These are phyloP conservation scores for Eriosoma lanigerum DNA, from an alignment of 1,140 invertebrate genomes.

Conservation along the genomic window DNA sequence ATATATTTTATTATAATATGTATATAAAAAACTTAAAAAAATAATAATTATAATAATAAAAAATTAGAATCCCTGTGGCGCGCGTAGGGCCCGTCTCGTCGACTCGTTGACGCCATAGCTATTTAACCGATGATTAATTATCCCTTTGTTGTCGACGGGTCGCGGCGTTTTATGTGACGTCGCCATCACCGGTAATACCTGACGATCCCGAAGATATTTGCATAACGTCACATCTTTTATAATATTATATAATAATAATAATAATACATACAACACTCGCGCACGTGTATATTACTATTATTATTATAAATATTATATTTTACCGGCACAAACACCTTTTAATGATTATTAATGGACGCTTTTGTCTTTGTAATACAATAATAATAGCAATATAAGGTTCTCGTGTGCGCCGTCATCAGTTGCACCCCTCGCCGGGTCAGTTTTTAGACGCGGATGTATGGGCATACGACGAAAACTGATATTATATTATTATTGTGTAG, in stretches of 20 bases:
- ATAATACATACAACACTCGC: not conserved
- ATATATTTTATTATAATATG: not conserved
- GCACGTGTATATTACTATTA: slow-evolving; percentile 8
- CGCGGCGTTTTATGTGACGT: not conserved
- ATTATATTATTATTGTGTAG: not conserved
- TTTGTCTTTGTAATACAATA: slow-evolving; percentile 19
- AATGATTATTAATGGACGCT: slow-evolving; percentile 51
- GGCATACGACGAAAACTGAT: slow-evolving; percentile 41
- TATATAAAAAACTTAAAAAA: not conserved
- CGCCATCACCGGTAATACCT: slow-evolving; percentile 20
- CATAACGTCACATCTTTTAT: slow-evolving; percentile 30
- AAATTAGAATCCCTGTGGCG: slow-evolving; percentile 16
- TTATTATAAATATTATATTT: slow-evolving; percentile 24
- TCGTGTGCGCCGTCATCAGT: not conserved
- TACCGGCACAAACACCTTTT: slow-evolving; percentile 33
- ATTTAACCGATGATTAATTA: slow-evolving; percentile 51
- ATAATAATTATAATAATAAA: slow-evolving; percentile 16
- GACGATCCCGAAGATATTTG: slow-evolving; percentile 36
- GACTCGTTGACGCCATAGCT: slow-evolving; percentile 36
- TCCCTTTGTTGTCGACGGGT: slow-evolving; percentile 44
- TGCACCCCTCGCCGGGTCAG: not conserved
- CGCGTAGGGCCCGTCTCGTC: not conserved
- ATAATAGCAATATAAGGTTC: not conserved
- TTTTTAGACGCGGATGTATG: not conserved
- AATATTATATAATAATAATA: slow-evolving; percentile 5